Evolutionary conservation across 2,797 vertebrate genomes (phyloP).

Genomic region (Falco novaeseelandiae): DNA sequence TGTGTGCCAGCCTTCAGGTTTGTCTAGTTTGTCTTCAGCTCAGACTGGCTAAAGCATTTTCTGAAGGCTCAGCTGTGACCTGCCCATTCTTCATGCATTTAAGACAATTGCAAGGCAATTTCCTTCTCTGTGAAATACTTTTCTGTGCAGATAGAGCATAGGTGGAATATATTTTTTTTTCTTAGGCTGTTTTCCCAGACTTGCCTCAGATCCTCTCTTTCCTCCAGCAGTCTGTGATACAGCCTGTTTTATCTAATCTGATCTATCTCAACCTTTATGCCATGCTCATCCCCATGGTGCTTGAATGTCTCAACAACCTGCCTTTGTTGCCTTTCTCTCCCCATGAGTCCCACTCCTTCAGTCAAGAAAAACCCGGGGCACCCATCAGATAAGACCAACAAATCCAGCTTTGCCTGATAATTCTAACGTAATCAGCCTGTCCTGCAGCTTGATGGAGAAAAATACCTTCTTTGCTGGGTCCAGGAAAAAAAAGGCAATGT

Average conservation of each 20-base stretch:
- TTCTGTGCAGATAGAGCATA: neutral
- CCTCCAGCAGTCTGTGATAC: neutral
- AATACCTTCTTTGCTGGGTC: neutral
- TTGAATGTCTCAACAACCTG: neutral
- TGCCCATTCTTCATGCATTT: neutral
- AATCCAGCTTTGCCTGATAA: neutral
- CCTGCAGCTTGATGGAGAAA: neutral
- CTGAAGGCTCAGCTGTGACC: neutral
- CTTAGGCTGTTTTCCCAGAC: neutral
- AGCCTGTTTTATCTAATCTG: neutral
- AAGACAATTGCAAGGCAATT: neutral
- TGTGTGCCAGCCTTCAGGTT: neutral
- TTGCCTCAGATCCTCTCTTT: neutral
- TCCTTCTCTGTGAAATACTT: neutral
- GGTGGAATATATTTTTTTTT: neutral
- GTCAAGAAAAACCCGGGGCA: neutral
- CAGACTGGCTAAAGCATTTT: neutral
- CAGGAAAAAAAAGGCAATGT: neutral
- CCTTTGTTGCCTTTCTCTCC: neutral
- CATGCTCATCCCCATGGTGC: rapidly evolving
- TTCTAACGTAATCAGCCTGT: neutral
- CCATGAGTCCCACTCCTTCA: neutral
- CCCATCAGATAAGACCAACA: neutral
- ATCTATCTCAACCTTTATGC: neutral
- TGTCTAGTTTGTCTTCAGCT: neutral